Conservation (phyloP, 2,113 vertebrate genomes). For the Periophthalmus modestus region DNA sequence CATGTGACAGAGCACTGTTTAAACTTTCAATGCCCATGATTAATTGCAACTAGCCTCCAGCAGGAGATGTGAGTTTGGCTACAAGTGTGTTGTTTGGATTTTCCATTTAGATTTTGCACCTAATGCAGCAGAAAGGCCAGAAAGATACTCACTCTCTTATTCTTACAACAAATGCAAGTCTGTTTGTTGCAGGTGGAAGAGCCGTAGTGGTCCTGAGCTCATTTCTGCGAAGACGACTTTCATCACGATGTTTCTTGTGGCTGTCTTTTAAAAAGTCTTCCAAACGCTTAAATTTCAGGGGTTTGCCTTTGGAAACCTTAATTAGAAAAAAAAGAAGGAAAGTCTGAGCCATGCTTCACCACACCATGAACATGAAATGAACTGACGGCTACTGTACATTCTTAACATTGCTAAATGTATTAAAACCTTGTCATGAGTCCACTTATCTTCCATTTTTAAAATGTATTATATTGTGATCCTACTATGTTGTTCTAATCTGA, state of each 20-base stretch:
- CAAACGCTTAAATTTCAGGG: slow-evolving; percentile 85
- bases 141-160: slow-evolving; percentile 81
- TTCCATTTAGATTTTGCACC: background rate
- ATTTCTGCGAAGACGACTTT: slow-evolving; percentile 76
- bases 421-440: too few species aligned
- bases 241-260: slow-evolving; percentile 78
- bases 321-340: background rate
- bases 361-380: background rate
- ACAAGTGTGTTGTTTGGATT: too few species aligned
- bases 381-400: background rate
- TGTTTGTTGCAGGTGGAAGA: slow-evolving; percentile 74
- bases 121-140: background rate
- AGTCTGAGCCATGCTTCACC: too few species aligned
- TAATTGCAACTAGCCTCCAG: background rate
- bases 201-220: slow-evolving; percentile 66
- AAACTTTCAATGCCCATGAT: background rate
- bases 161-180: slow-evolving; percentile 85
- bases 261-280: slow-evolving; percentile 85
- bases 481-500: too few species aligned
- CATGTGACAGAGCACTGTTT: background rate
- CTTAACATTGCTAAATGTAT: too few species aligned
- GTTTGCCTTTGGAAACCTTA: slow-evolving; percentile 79
- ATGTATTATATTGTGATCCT: too few species aligned
- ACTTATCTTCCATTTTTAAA: too few species aligned
- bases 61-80: too few species aligned